Evolutionary conservation across 2,113 vertebrate genomes (phyloP).

Genomic region (Marmota monax): DNA sequence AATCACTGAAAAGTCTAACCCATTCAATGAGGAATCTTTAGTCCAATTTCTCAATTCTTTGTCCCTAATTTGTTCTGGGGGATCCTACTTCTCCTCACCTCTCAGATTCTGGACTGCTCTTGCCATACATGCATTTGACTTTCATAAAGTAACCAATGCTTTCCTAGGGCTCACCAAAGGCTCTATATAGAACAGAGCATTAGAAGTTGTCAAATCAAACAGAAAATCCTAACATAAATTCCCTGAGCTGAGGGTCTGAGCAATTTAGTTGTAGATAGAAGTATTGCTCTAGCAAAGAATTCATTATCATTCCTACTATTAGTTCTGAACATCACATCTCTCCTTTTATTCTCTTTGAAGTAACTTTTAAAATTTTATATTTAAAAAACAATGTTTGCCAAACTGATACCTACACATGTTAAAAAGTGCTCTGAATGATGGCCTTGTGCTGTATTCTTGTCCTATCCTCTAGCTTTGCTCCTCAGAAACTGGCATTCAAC

Average conservation of each 20-base stretch:
- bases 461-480: neutral
- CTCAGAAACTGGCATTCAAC: neutral
- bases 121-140: neutral
- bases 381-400: neutral
- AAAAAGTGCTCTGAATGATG: neutral
- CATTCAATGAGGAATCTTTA: neutral
- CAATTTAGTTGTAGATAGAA: neutral
- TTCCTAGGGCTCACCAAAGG: neutral
- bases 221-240: neutral
- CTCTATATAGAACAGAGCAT: neutral
- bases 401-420: neutral
- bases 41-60: neutral
- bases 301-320: neutral
- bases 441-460: accelerated
- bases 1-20: neutral
- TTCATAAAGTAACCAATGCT: neutral
- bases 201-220: neutral
- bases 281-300: neutral
- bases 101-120: neutral
- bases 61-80: neutral
- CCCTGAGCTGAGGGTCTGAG: neutral
- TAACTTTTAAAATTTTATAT: neutral
- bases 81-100: neutral
- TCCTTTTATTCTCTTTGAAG: neutral
- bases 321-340: neutral